phyloP scores from a whole-genome alignment of 2,888 invertebrate genomes.

The Patella ulyssiponensis region DNA sequence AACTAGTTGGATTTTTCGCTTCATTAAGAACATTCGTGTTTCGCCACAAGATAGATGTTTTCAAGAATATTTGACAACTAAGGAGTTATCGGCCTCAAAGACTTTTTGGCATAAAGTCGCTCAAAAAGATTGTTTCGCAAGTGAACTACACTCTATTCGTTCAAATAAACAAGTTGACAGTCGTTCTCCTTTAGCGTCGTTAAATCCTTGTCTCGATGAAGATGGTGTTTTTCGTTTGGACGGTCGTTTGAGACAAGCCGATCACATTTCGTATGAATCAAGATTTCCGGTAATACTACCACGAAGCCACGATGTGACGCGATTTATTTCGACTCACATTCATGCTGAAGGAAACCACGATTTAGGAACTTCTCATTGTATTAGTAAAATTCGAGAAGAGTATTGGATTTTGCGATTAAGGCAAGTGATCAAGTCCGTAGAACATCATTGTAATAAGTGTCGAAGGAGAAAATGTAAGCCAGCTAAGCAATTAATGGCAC shows the following conservation, averaged over 20 bases:
- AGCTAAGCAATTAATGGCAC: no score
- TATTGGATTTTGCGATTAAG: conserved; percentile 34
- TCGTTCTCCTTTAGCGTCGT: no score
- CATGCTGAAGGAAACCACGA: conserved; percentile 25
- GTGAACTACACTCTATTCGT: background rate
- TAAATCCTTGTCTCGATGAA: no score
- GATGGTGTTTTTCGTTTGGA: no score
- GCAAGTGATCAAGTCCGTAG: conserved; percentile 28
- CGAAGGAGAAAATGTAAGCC: no score
- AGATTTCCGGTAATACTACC: conserved; percentile 34
- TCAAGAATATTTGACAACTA: no score
- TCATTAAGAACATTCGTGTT: no score
- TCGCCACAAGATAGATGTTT: no score
- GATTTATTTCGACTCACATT: conserved; percentile 24
- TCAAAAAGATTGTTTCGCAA: background rate
- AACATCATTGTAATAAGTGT: conserved; percentile 29
- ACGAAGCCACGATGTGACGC: conserved; percentile 26
- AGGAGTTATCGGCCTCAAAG: background rate
- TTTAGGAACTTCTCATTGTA: conserved; percentile 27
- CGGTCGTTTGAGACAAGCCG: no score
- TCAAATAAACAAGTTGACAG: background rate
- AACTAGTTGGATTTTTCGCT: no score
- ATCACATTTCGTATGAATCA: no score
- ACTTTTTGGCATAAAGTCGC: background rate
- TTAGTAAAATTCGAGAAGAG: conserved; percentile 22